Percentiles rank a stretch among this genome's conserved stretches.
Conservation (phyloP, 2,888 invertebrate species). For the Leptarthrus brevirostris region DNA sequence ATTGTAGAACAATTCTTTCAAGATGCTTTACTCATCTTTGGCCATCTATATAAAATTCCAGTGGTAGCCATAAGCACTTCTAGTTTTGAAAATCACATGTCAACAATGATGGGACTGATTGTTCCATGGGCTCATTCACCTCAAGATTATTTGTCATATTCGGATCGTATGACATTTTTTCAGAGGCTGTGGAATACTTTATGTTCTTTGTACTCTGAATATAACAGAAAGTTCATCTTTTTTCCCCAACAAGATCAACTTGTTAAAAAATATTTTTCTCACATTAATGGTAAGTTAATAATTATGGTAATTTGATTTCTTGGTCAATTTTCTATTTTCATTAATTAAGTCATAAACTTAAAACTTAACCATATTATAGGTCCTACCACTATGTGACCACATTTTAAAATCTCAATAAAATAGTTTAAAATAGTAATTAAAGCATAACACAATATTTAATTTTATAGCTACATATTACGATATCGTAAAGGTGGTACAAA, state of each 20-base stretch:
- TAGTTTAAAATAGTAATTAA: too few relatives aligned
- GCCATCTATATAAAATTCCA: slow-evolving; percentile 64
- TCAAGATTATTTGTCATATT: slow-evolving; percentile 64
- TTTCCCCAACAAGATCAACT: slow-evolving; percentile 62
- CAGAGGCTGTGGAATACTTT: slow-evolving; percentile 69
- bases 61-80: slow-evolving; percentile 64
- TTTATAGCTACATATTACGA: too few relatives aligned
- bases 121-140: slow-evolving; percentile 68
- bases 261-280: slow-evolving; percentile 61
- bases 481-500: too few relatives aligned
- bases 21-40: slow-evolving; percentile 66
- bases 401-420: too few relatives aligned
- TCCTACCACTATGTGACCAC: too few relatives aligned
- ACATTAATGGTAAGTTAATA: slow-evolving; percentile 58
- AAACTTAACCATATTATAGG: too few relatives aligned
- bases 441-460: too few relatives aligned
- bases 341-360: too few relatives aligned
- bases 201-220: slow-evolving; percentile 60
- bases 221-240: slow-evolving; percentile 60
- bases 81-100: slow-evolving; percentile 67
- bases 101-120: slow-evolving; percentile 67
- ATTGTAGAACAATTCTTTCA: slow-evolving; percentile 67
- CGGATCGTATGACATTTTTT: slow-evolving; percentile 68
- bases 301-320: too few relatives aligned
- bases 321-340: too few relatives aligned